Conservation (phyloP, 2,113 vertebrate species). For the Condylura cristata region DNA sequence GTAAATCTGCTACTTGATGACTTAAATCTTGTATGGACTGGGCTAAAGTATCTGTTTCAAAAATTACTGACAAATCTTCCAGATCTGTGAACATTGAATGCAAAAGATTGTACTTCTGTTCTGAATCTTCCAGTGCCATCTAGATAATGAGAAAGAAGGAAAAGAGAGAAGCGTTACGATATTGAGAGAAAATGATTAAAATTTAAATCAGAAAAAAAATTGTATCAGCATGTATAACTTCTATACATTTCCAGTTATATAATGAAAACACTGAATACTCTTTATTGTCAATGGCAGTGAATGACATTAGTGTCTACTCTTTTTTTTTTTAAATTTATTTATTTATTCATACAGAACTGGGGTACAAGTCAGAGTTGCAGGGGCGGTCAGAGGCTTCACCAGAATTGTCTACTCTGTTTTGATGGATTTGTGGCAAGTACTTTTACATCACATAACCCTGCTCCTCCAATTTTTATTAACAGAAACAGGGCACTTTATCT, state of each 20-base stretch:
- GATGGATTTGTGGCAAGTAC: neutral
- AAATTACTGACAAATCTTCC: slow-evolving; percentile 89
- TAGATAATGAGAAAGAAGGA: slow-evolving; percentile 69
- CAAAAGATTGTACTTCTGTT: slow-evolving; percentile 91
- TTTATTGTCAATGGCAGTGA: neutral
- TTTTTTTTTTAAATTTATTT: neutral
- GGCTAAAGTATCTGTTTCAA: slow-evolving; percentile 86
- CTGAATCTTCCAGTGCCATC: slow-evolving; percentile 93
- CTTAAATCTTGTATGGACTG: slow-evolving; percentile 86
- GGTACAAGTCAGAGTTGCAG: too few species aligned
- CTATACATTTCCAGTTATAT: neutral
- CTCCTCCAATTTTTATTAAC: neutral
- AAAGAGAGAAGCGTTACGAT: neutral
- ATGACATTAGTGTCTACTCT: neutral
- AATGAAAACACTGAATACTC: neutral
- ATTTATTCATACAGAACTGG: too few species aligned
- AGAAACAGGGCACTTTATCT: neutral
- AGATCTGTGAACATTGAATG: slow-evolving; percentile 86
- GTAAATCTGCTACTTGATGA: slow-evolving; percentile 85
- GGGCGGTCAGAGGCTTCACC: too few species aligned
- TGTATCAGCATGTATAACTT: neutral
- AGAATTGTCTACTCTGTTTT: too few species aligned
- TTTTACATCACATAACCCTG: neutral
- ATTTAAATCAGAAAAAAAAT: neutral
- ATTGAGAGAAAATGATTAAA: neutral